phyloP scores from a whole-genome alignment of 2,888 invertebrate genomes.

The Quadriops clusia region DNA sequence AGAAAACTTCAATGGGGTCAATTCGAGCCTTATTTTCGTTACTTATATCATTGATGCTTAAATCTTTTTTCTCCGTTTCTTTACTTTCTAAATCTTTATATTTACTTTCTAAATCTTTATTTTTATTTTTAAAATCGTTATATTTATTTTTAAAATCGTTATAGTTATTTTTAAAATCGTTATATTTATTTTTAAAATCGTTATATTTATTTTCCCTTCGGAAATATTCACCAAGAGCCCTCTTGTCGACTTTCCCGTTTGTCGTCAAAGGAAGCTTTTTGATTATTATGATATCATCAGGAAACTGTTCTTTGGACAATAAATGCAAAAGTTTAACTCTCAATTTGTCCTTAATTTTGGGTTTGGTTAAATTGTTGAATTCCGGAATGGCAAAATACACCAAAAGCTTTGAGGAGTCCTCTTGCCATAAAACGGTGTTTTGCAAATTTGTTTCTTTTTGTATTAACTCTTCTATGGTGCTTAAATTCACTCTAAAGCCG shows the following conservation, averaged over 20 bases:
- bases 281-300: slow-evolving; percentile 52
- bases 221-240: no score
- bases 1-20: no score
- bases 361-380: slow-evolving; percentile 15
- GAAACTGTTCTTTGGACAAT: slow-evolving; percentile 35
- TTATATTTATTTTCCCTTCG: no score
- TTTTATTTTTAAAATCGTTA: no score
- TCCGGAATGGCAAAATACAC: slow-evolving; percentile 38
- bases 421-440: slow-evolving; percentile 45
- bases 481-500: slow-evolving; percentile 56
- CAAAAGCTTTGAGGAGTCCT: slow-evolving; percentile 37
- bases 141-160: no score
- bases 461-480: slow-evolving; percentile 42
- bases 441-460: slow-evolving; percentile 39
- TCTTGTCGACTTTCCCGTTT: slow-evolving; percentile 59
- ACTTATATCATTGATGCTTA: no score
- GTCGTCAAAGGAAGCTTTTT: slow-evolving; percentile 47
- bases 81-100: no score
- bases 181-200: no score
- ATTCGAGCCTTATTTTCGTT: no score
- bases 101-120: no score
- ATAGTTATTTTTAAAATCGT: no score
- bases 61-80: no score
- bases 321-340: slow-evolving; percentile 25
- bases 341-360: slow-evolving; percentile 26